Conservation (phyloP, 2,113 vertebrate genomes). For the Xenopus tropicalis region DNA sequence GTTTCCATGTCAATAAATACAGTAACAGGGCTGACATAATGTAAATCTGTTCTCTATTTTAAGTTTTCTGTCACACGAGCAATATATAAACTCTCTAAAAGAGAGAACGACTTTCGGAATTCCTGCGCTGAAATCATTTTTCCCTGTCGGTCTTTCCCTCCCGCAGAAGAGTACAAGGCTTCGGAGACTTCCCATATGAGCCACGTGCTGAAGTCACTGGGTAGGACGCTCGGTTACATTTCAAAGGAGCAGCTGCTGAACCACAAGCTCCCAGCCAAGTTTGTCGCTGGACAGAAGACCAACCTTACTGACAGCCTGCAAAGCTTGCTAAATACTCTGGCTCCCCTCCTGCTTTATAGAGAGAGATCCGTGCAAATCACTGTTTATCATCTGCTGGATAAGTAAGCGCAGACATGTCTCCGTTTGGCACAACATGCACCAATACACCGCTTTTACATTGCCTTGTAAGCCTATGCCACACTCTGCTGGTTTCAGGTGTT, state of each 20-base stretch:
- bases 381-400: constrained; percentile 81
- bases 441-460: too few relatives aligned
- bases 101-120: neutral
- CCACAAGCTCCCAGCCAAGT: constrained; percentile 77
- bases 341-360: constrained; percentile 81
- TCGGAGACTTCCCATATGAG: constrained; percentile 63
- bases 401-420: constrained; percentile 68
- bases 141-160: neutral
- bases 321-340: constrained; percentile 84
- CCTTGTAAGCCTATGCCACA: too few relatives aligned
- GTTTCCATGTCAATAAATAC: neutral
- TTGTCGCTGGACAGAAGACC: constrained; percentile 80
- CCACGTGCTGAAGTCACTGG: constrained; percentile 75
- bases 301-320: constrained; percentile 83
- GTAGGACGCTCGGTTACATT: constrained; percentile 75
- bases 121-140: constrained; percentile 1
- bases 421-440: too few relatives aligned
- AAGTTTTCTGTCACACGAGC: neutral
- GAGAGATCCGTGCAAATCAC: constrained; percentile 84
- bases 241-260: constrained; percentile 78
- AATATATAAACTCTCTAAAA: neutral
- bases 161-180: constrained; percentile 59
- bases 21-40: neutral
- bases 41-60: neutral
- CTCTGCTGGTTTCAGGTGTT: too few relatives aligned